These are phyloP conservation scores for Campoplex capitator DNA, from an alignment of 2,888 invertebrate species.

Conservation along the genomic window DNA sequence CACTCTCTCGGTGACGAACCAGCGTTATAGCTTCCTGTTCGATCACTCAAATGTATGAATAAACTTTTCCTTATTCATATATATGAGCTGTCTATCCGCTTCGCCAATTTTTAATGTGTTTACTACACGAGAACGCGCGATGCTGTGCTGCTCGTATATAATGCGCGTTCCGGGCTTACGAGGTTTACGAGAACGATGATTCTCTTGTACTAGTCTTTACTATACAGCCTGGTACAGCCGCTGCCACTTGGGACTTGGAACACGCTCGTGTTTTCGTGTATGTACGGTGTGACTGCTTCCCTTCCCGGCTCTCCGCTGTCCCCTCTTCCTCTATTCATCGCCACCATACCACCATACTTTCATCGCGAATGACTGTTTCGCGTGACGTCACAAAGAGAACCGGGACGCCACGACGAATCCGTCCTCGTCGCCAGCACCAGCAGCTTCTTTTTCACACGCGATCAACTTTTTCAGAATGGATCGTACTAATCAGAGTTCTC, in stretches of 20 bases:
- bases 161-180: slow-evolving; percentile 18
- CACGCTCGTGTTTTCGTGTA: neutral
- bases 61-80: slow-evolving; percentile 28
- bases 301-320: neutral
- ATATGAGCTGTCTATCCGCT: slow-evolving; percentile 19
- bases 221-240: slow-evolving; percentile 46
- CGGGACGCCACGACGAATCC: slow-evolving; percentile 49
- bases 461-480: slow-evolving; percentile 33
- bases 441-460: slow-evolving; percentile 39
- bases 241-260: slow-evolving; percentile 23
- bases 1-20: slow-evolving; percentile 26
- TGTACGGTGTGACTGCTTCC: slow-evolving; percentile 45
- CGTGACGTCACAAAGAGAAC: slow-evolving; percentile 69
- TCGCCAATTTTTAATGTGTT: neutral
- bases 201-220: slow-evolving; percentile 62
- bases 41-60: neutral
- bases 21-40: neutral
- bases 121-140: slow-evolving; percentile 9
- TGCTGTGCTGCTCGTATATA: neutral
- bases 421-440: too few relatives aligned
- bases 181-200: slow-evolving; percentile 56
- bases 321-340: slow-evolving; percentile 63
- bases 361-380: slow-evolving; percentile 60
- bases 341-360: slow-evolving; percentile 43
- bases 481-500: slow-evolving; percentile 39